phyloP scores from a whole-genome alignment of 2,113 vertebrate genomes.

The Cepphus grylle region DNA sequence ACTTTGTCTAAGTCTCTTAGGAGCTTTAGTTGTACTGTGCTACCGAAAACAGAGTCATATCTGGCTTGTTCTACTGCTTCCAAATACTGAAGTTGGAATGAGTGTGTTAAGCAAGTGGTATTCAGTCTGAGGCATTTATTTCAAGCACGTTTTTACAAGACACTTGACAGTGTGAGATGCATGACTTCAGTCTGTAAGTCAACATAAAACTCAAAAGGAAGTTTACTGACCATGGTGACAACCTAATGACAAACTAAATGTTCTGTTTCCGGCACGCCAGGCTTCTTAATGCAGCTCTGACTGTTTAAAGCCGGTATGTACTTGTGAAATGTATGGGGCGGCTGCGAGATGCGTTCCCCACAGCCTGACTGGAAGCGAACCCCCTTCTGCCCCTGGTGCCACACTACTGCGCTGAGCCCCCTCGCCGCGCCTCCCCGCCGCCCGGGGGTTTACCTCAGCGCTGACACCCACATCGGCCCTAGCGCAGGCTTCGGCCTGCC shows the following conservation, averaged over 20 bases:
- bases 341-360: background rate
- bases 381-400: background rate
- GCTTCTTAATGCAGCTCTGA: background rate
- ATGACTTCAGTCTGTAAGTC: background rate
- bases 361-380: background rate
- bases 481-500: background rate
- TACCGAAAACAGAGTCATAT: background rate
- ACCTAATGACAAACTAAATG: background rate
- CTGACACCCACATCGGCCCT: background rate
- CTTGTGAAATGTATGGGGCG: background rate
- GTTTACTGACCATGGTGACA: background rate
- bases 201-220: background rate
- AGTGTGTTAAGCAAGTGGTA: background rate
- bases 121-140: background rate
- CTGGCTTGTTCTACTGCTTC: background rate
- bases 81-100: background rate
- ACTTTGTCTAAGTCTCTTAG: background rate
- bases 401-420: background rate
- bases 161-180: too few relatives aligned
- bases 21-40: background rate
- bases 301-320: rapidly evolving
- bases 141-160: background rate
- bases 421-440: background rate
- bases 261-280: background rate
- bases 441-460: background rate